Evolutionary conservation across 2,113 vertebrate species (phyloP), one percentile per base, ranked within the genome.

Genomic region (Myotis brandtii): DNA sequence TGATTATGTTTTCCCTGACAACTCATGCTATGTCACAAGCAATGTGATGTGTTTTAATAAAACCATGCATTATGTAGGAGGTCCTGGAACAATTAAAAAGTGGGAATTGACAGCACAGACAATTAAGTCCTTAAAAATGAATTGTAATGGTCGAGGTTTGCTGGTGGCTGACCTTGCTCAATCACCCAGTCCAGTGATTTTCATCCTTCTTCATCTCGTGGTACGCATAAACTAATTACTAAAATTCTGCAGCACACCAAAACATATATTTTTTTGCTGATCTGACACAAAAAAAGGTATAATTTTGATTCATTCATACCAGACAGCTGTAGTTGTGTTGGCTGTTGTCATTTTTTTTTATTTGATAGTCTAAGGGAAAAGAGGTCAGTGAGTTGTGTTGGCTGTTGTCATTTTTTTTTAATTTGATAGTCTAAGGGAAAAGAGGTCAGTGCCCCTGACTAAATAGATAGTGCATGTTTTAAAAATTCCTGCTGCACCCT

Each of bases 11-110:
- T 77, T 64, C 85, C 92, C 92, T 95, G 90, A 92, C 84, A 91
- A 52, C 2, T 11, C 34, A 20, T 43, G 37, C 94, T 97, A 32
- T 72, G 91, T 97, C 89, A 82, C 73, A 91, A 69, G 62, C 94
- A 66, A 30, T 75, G 83, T 79, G 88, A 92, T 97, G 62, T 92
- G 73, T 43, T 95, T 79, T 96, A 92, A 94, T 97, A 95, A 95
- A 94, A 93, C 46, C 43, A 95, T 98, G 52, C 91, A 98, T 98
- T 98, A 98, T 98, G 97, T 97, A 98, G 98, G 92, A 98, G 96
- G 85, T 72, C 66, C 93, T 97, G 23, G 90, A 92, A 94, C 96
- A 97, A 96, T 97, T 98, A 98, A 97, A 97, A 81, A 96, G 77
- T 80, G 79, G 20, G 34, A 86, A 95, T 85, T 86, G 94, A 70